phyloP scores from a whole-genome alignment of 2,797 vertebrate species.

The Tapera naevia region DNA sequence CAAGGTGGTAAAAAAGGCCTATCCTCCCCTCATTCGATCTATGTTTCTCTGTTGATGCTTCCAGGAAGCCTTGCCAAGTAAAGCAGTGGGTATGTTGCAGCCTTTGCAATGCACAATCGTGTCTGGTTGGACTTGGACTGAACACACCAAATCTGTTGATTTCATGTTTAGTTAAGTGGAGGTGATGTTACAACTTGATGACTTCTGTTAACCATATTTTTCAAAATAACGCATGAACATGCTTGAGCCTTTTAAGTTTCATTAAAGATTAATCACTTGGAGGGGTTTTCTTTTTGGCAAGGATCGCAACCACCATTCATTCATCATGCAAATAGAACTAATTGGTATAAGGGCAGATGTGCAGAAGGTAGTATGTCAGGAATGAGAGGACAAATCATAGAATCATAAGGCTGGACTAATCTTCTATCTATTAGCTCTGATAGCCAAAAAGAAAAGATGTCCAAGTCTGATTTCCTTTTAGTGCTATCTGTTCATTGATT shows the following conservation, averaged over 20 bases:
- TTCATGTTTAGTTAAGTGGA: background rate
- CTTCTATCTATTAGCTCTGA: background rate
- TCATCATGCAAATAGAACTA: background rate
- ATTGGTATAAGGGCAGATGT: background rate
- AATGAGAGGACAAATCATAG: background rate
- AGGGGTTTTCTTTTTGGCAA: background rate
- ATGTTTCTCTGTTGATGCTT: background rate
- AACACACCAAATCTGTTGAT: background rate
- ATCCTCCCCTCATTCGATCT: background rate
- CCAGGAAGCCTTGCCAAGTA: background rate
- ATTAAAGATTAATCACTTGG: background rate
- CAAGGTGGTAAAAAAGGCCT: background rate
- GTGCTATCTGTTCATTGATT: background rate
- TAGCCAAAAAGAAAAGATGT: background rate
- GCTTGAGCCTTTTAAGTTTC: background rate
- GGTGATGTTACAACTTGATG: fast-evolving
- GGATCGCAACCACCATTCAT: background rate
- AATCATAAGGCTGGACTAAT: no score
- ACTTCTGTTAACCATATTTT: conserved; percentile 23
- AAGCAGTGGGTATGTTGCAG: background rate
- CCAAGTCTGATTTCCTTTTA: background rate
- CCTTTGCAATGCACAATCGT: background rate
- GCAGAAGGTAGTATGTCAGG: background rate
- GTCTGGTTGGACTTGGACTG: background rate
- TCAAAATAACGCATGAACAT: background rate